These are phyloP conservation scores for Diplodus sargus DNA, from an alignment of 2,797 vertebrate genomes.

Conservation along the genomic window DNA sequence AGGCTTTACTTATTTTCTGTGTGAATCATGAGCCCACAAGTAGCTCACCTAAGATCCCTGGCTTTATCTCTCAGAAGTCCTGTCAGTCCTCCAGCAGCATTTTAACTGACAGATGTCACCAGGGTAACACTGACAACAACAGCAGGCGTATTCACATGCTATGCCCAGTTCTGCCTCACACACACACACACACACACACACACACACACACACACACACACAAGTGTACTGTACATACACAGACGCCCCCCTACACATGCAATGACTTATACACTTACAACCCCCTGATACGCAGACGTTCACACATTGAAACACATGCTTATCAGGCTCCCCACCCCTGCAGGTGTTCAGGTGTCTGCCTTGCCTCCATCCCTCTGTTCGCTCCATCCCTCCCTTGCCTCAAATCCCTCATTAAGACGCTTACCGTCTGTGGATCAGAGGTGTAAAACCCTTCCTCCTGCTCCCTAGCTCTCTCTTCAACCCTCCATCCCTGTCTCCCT, in stretches of 20 bases:
- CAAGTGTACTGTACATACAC: constrained; percentile 30
- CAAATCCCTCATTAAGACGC: constrained; percentile 80
- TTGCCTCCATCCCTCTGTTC: constrained; percentile 62
- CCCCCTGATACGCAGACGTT: constrained; percentile 54
- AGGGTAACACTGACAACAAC: constrained; percentile 52
- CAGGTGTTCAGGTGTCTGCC: constrained; percentile 79
- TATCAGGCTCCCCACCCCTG: constrained; percentile 74
- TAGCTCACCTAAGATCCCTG: constrained; percentile 37
- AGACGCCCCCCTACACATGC: constrained; percentile 19
- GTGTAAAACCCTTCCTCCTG: constrained; percentile 77
- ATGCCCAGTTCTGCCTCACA: constrained; percentile 31
- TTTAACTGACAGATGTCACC: constrained; percentile 54
- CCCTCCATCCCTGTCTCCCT: constrained; percentile 72
- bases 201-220: constrained; percentile 15
- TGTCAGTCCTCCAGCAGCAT: constrained; percentile 27
- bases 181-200: constrained; percentile 17
- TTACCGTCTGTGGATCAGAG: constrained; percentile 79
- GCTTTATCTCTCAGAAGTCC: constrained; percentile 45
- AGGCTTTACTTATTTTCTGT: constrained; percentile 31
- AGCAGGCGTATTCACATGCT: constrained; percentile 46
- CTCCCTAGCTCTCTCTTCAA: constrained; percentile 62
- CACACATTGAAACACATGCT: constrained; percentile 74
- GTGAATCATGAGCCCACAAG: constrained; percentile 38
- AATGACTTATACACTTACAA: constrained; percentile 33
- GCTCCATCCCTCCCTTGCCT: constrained; percentile 64